Conservation (phyloP, 30 jellyfish, hydroid and myxozoan genomes). For the Aurelia coerulea region DNA sequence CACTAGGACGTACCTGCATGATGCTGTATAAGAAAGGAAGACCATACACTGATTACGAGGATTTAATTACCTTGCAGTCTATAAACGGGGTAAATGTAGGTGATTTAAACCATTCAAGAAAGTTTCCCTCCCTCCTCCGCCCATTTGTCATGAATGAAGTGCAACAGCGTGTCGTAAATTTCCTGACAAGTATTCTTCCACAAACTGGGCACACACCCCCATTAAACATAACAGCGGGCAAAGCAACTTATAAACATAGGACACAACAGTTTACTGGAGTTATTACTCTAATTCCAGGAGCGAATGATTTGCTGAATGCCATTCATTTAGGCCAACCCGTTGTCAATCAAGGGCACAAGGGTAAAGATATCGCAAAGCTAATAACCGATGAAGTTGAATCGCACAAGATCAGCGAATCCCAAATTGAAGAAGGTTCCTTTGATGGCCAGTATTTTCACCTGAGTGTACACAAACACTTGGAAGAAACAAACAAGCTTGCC, state of each 20-base stretch:
- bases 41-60: slow-evolving; percentile 1
- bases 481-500: not conserved
- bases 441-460: slow-evolving; percentile 48
- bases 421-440: slow-evolving; percentile 20
- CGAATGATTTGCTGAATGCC: not conserved
- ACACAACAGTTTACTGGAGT: too few species aligned
- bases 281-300: too few species aligned
- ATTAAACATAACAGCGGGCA: slow-evolving; percentile 4
- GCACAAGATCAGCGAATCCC: not conserved
- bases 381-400: not conserved
- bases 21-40: slow-evolving; percentile 5
- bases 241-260: slow-evolving; percentile 24
- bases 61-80: not conserved
- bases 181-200: not conserved
- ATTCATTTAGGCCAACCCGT: slow-evolving; percentile 4
- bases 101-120: not conserved
- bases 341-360: slow-evolving; percentile 17
- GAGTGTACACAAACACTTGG: slow-evolving; percentile 9
- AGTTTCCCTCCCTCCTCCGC: slow-evolving; percentile 4
- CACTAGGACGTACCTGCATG: not conserved
- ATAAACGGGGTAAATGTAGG: not conserved
- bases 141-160: slow-evolving; percentile 31
- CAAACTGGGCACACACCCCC: slow-evolving; percentile 42
- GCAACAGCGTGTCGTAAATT: not conserved
- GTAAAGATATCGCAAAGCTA: slow-evolving; percentile 4